phyloP scores from a whole-genome alignment of 2,797 vertebrate genomes.

The Gymnopithys bicolor region DNA sequence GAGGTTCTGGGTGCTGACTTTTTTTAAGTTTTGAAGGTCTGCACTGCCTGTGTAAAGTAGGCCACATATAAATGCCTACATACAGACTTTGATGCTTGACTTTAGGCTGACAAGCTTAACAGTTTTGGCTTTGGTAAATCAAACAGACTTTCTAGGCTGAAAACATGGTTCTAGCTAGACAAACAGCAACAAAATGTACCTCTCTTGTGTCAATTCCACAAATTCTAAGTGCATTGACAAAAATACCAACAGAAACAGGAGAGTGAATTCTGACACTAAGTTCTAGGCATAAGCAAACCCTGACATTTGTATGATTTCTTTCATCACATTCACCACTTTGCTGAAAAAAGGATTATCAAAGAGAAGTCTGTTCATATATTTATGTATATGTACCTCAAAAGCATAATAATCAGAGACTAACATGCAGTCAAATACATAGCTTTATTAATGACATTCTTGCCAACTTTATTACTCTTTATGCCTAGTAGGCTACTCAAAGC shows the following conservation, averaged over 20 bases:
- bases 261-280: not conserved
- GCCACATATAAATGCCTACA: not conserved
- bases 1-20: not conserved
- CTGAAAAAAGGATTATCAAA: not conserved
- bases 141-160: not conserved
- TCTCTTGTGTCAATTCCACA: not conserved
- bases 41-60: not conserved
- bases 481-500: not conserved
- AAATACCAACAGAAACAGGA: not conserved
- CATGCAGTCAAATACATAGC: not conserved
- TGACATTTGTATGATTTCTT: not conserved
- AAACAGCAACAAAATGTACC: not conserved
- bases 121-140: conserved; percentile 19
- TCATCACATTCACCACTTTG: not conserved
- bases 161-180: not conserved
- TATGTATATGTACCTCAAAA: not conserved
- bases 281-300: not conserved
- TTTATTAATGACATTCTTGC: not conserved
- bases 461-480: not conserved
- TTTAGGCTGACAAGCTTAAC: not conserved
- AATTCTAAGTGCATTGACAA: not conserved
- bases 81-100: not conserved
- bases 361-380: not conserved
- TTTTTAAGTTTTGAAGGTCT: not conserved
- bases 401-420: not conserved